A percentile compares a stretch with the other conserved stretches of the same genome.
phyloP scores from a whole-genome alignment of 2,888 invertebrate species.

The Eledone cirrhosa region DNA sequence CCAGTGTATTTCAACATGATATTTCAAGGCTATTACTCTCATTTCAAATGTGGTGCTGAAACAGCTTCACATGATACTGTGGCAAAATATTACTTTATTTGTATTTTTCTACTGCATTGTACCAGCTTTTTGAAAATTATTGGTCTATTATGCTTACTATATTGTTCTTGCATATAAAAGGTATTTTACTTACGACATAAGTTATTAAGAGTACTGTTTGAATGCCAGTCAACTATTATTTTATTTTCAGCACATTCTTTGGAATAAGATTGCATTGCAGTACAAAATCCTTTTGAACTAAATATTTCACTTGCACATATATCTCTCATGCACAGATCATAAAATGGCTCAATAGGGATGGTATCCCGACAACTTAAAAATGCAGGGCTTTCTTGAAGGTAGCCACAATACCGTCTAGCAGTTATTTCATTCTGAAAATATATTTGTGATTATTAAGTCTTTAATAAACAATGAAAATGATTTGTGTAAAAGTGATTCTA shows the following conservation, averaged over 20 bases:
- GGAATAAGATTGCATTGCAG: not conserved
- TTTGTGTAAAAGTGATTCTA: too few relatives aligned
- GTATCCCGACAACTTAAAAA: not conserved
- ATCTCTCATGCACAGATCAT: conserved; percentile 6
- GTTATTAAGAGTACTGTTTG: conserved; percentile 7
- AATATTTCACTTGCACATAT: conserved; percentile 13
- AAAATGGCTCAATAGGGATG: not conserved
- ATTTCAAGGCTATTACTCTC: too few relatives aligned
- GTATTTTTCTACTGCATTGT: too few relatives aligned
- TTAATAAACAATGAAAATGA: too few relatives aligned
- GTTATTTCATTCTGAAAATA: not conserved
- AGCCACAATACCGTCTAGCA: not conserved
- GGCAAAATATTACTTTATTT: too few relatives aligned
- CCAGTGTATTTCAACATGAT: too few relatives aligned
- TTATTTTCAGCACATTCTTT: conserved; percentile 20
- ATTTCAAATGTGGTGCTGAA: too few relatives aligned
- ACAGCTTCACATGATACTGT: too few relatives aligned
- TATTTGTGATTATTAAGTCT: too few relatives aligned
- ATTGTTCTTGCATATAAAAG: too few relatives aligned
- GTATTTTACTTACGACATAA: not conserved
- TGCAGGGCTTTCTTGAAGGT: conserved; percentile 3
- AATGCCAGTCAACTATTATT: not conserved
- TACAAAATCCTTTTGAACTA: conserved; percentile 11
- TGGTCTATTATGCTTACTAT: too few relatives aligned
- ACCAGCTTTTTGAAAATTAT: too few relatives aligned